Conservation (phyloP, 1,140 invertebrate genomes). For the Drosophila micromelanica region DNA sequence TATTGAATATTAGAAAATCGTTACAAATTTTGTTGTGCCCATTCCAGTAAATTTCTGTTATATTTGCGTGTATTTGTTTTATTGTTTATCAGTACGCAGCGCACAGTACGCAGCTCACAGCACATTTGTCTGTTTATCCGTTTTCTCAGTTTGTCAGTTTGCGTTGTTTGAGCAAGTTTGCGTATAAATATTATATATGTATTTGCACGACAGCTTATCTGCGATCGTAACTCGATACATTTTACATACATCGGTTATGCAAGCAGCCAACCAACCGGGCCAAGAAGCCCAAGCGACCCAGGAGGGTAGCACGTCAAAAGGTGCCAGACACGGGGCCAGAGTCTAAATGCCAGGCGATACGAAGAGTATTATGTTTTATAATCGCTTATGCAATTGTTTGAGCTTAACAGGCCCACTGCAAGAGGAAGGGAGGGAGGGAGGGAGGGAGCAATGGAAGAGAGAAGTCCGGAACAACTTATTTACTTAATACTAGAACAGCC, state of each 20-base stretch:
- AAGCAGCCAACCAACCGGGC: slow-evolving; percentile 36
- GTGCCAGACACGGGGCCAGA: slow-evolving; percentile 1
- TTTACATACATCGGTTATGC: slow-evolving; percentile 45
- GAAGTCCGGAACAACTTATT: not conserved
- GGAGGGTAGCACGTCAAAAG: slow-evolving; percentile 45
- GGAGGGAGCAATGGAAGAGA: not conserved
- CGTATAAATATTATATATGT: slow-evolving; percentile 81
- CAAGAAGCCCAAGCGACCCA: slow-evolving; percentile 18
- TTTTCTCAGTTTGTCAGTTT: slow-evolving; percentile 48
- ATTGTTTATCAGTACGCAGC: slow-evolving; percentile 56
- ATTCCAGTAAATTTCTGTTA: slow-evolving; percentile 1
- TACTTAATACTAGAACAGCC: slow-evolving; percentile 11
- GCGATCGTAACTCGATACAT: slow-evolving; percentile 78
- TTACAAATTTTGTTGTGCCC: slow-evolving; percentile 62
- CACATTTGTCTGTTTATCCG: slow-evolving; percentile 65
- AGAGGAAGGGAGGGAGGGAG: not conserved
- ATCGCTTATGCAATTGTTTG: slow-evolving; percentile 46
- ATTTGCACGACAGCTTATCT: slow-evolving; percentile 78
- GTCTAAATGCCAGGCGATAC: slow-evolving; percentile 23
- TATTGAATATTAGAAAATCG: slow-evolving; percentile 77
- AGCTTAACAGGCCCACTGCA: not conserved
- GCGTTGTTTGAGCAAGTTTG: slow-evolving; percentile 79
- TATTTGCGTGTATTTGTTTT: slow-evolving; percentile 52
- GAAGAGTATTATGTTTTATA: slow-evolving; percentile 69
- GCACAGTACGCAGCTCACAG: slow-evolving; percentile 13